phyloP scores from a whole-genome alignment of 2,113 vertebrate species.

The Larimichthys crocea region DNA sequence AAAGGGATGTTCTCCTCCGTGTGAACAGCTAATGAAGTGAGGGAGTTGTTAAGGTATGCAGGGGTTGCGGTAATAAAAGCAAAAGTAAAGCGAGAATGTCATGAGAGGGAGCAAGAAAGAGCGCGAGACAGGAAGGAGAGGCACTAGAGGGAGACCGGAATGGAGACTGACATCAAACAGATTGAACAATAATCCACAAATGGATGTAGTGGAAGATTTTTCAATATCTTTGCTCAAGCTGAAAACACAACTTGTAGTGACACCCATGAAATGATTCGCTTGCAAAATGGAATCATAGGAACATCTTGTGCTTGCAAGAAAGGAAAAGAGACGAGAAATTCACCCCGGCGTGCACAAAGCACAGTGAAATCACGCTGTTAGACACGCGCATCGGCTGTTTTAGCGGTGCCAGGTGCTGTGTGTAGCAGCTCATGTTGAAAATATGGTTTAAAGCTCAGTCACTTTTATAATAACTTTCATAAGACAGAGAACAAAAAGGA shows the following conservation, averaged over 20 bases:
- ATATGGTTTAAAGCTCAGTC: constrained; percentile 19
- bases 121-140: constrained; percentile 17
- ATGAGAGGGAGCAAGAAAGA: constrained; percentile 6
- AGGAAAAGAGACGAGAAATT: constrained; percentile 28
- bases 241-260: constrained; percentile 66
- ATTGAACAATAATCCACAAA: constrained; percentile 74
- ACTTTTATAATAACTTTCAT: constrained; percentile 27
- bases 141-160: constrained; percentile 35
- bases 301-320: constrained; percentile 34
- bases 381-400: constrained; percentile 27
- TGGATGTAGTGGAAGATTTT: constrained; percentile 64
- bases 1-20: constrained; percentile 35
- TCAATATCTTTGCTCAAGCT: constrained; percentile 64
- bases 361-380: constrained; percentile 40
- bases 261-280: constrained; percentile 64
- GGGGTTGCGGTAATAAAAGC: constrained; percentile 44
- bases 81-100: constrained; percentile 36
- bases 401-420: constrained; percentile 4
- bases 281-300: constrained; percentile 65
- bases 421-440: constrained; percentile 7
- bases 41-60: constrained; percentile 47
- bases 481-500: neutral
- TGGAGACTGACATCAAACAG: constrained; percentile 63
- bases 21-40: constrained; percentile 64
- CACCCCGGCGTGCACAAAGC: constrained; percentile 30